Base-by-base conservation (phyloP, 1,140 invertebrate genomes). In the Drosophila fuyamai region DNA sequence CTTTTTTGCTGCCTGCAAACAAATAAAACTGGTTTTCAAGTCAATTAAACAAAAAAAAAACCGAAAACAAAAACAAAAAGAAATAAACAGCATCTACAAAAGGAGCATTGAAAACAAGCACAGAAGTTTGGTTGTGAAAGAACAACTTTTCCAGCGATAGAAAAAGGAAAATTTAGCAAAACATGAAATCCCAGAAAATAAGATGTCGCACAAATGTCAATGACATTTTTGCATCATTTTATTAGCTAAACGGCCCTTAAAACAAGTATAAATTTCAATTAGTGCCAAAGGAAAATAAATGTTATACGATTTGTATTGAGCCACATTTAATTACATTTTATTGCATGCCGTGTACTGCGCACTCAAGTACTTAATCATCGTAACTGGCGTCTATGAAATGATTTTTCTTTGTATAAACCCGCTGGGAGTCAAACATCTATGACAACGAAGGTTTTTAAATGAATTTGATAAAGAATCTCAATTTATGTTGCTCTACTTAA, bases 11-110 rank as follows among this genome's bases (percentile, higher is more conserved):
- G 81, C 68, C 80, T 78, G 65, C 82, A 86, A 86, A 79, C 82
- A 85, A 85, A 85, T 85, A 85, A 85, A 85, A 85, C 82, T 81
- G 82, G 82, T 85, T 85, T 85, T 86, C 82, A 61, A 79, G 74
- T 81, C 82, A 85, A 85, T 85, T 85, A 85, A 85, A 79, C 75
- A 85, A 81, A 85, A 66, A 66, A 63, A 68, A 66, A 62, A 54
- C 59, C 63, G 46, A 58, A 23, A 10, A 53, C 46, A 55, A 29
- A 55, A 44, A 44, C 23, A 62, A 67, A 48, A 58, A 27, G 13
- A 53, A 57, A 55, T 36, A 55, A 44, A 44, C 27, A 51, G 70
- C 40, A 59, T 51, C 18, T 50, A 63, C 38, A 57, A 66, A 73
- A 62, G 66, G 57, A 77, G 67, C 74, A 80, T 43, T 48, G 18